Evolutionary conservation across 2,113 vertebrate species (phyloP), one percentile per base, ranked within the genome.

Genomic region (Sphaerodactylus townsendi): DNA sequence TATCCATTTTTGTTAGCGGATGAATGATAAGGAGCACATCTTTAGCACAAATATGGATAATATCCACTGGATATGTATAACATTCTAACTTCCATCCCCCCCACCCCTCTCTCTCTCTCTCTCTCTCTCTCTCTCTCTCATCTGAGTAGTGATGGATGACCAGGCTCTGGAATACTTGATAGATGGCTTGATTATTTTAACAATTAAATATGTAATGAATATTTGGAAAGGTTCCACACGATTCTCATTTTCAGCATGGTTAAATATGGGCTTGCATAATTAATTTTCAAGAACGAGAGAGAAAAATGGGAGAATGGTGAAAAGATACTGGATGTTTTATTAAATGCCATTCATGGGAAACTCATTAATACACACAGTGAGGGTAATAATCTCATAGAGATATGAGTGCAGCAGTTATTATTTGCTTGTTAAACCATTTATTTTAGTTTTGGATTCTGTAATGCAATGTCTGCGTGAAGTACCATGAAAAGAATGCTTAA

Each of bases 141-240:
- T 87, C 80, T 86, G 87, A 88, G 70, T 86, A 85, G 92, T 92
- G 93, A 95, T 87, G 91, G 92, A 88, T 0, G 75, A 94, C 90
- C 89, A 88, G 89, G 90, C 90, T 92, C 90, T 83, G 91, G 87
- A 85, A 82, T 39, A 23, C 81, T 68, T 95, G 92, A 95, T 92
- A 79, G 87, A 93, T 93, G 93, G 77, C 92, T 95, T 94, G 93
- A 95, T 94, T 94, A 95, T 92, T 93, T 93, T 94, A 94, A 95
- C 92, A 95, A 94, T 94, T 95, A 95, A 94, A 93, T 94, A 95
- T 90, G 90, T 93, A 93, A 95, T 93, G 93, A 94, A 94, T 88
- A 87, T 81, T 89, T 95, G 93, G 93, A 94, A 93, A 92, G 88
- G 87, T 93, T 95, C 93, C 92, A 91, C 85, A 85, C 85, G 93